Base-by-base conservation (phyloP, 1,140 invertebrate species). In the Geopemphigus sp. region DNA sequence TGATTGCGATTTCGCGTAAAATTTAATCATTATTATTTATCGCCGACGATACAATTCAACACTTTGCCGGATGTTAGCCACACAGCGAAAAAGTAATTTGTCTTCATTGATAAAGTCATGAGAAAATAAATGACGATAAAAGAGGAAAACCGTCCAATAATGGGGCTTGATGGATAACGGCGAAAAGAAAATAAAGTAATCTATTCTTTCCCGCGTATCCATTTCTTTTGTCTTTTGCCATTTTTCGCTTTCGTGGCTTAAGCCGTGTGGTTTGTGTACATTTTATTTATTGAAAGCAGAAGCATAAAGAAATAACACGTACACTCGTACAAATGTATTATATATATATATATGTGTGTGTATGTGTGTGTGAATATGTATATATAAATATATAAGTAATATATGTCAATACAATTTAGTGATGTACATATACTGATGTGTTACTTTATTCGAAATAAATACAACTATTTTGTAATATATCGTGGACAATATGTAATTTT, bases 61-160 rank as follows among this genome's bases (percentile, higher is more conserved):
- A 70, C 45, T 53, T 70, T 26, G 15, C 15, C 53, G 24, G 66
- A 24, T 70, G 66, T 53, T 68, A 53, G 47, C 47, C 66, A 70
- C 47, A 53, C 47, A 53, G 26, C 17, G 66, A 70, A 70, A 53
- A 70, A 70, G 66, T 70, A 70, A 70, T 70, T 70, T 70, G 66
- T 70, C 66, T 70, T 70, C 66, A 70, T 50, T 70, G 66, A 70
- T 70, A 70, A 70, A 70, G 66, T 29, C 66, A 70, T 53, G 22
- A 53, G 66, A 26, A 70, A 70, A 70, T 26, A 53, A 4, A 29
- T 15, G 47, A 19, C 1, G 17, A 53, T 22, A 53, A 70, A 53
- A 70, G 47, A 70, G 24, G 47, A 53, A 70, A 70, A 19, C 45
- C 24, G 66, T 70, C 50, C 47, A 53, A 70, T 70, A 70, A 70